These are phyloP conservation scores for Uromys caudimaculatus DNA, from an alignment of 2,797 vertebrate genomes.

Conservation along the genomic window DNA sequence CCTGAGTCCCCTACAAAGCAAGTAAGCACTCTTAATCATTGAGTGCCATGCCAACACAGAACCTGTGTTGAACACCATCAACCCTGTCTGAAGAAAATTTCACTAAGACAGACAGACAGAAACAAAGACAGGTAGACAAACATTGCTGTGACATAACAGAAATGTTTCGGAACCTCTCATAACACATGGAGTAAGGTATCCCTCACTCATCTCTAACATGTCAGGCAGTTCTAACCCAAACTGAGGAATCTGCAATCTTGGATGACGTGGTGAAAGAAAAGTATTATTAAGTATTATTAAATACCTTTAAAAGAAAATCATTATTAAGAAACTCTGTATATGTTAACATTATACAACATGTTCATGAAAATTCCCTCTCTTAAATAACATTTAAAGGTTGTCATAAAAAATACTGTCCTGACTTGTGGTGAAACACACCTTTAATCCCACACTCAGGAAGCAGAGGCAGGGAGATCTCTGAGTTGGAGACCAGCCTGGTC, in stretches of 20 bases:
- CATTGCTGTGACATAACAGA: not conserved
- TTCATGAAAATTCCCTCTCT: not conserved
- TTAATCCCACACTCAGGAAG: not conserved
- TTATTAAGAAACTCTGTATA: conserved; percentile 8
- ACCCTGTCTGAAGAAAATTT: not conserved
- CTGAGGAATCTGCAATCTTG: not conserved
- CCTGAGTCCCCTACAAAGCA: not conserved
- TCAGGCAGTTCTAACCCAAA: not conserved
- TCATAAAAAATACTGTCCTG: not conserved
- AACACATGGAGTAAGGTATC: not conserved
- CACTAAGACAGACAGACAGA: not conserved
- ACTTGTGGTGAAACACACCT: not conserved
- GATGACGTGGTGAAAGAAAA: not conserved
- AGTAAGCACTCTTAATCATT: not conserved
- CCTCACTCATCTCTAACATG: not conserved
- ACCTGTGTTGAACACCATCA: not conserved
- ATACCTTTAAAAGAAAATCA: not conserved
- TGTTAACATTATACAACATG: not conserved
- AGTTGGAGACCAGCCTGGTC: not conserved
- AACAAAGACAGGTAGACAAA: not conserved
- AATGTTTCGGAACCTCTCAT: not conserved
- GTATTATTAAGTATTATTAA: not conserved
- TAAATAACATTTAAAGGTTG: not conserved
- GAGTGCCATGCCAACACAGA: not conserved
- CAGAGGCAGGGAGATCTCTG: not conserved